phyloP scores from a whole-genome alignment of 1,140 invertebrate genomes.

The Battus philenor region DNA sequence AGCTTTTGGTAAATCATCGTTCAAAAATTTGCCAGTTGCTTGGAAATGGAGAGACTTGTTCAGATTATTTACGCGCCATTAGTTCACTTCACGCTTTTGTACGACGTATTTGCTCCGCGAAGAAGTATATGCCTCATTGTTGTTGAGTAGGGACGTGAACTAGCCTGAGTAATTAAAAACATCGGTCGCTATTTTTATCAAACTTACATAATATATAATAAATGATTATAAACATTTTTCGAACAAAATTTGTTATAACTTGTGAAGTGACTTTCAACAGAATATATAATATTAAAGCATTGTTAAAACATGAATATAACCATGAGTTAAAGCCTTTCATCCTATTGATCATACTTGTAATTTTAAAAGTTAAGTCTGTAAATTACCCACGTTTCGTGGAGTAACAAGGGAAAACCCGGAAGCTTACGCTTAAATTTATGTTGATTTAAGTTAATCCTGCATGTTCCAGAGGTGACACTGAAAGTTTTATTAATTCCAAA shows the following conservation, averaged over 20 bases:
- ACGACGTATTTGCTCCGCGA: slow-evolving; percentile 16
- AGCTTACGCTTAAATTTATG: slow-evolving; percentile 4
- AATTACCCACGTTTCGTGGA: slow-evolving; percentile 9
- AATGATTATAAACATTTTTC: too few species aligned
- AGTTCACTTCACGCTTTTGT: slow-evolving; percentile 40
- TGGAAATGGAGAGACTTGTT: slow-evolving; percentile 35
- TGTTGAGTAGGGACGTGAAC: slow-evolving; percentile 27
- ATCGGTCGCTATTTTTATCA: too few species aligned
- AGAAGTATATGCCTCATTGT: slow-evolving; percentile 28
- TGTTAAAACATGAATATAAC: too few species aligned
- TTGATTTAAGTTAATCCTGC: slow-evolving; percentile 3
- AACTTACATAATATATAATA: too few species aligned
- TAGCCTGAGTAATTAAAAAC: too few species aligned
- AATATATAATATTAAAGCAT: too few species aligned
- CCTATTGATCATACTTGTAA: slow-evolving; percentile 2
- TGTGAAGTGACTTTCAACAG: too few species aligned
- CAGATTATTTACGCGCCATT: slow-evolving; percentile 45
- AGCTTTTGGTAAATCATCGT: slow-evolving; percentile 29
- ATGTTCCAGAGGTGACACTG: slow-evolving; percentile 1
- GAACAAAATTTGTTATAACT: too few species aligned
- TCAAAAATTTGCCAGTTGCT: slow-evolving; percentile 33
- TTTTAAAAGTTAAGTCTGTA: slow-evolving; percentile 9
- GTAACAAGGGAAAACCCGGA: slow-evolving; percentile 1
- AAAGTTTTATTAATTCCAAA: too few species aligned
- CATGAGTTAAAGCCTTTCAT: slow-evolving; percentile 8